Conservation (phyloP, 2,113 vertebrate species). For the Corythoichthys haematopterus region DNA sequence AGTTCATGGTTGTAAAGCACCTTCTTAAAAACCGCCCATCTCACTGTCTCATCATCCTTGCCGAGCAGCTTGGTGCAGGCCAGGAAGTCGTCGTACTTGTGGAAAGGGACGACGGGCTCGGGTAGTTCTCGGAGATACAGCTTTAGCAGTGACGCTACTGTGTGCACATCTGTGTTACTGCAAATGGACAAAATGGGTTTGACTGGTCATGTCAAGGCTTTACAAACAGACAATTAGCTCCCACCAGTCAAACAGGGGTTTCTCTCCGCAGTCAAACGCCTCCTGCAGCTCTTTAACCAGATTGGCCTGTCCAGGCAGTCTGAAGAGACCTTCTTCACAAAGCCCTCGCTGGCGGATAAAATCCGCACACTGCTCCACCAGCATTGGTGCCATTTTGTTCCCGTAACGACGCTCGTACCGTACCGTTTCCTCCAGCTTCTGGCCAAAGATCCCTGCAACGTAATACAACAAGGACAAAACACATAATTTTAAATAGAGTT, state of each 20-base stretch:
- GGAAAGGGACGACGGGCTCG: constrained; percentile 89
- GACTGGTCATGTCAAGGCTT: background rate
- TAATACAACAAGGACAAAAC: background rate
- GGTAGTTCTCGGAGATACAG: constrained; percentile 94
- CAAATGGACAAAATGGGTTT: constrained; percentile 14
- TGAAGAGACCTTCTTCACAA: constrained; percentile 90
- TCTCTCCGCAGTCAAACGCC: constrained; percentile 95
- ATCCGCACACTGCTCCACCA: constrained; percentile 95
- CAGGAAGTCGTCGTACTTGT: constrained; percentile 90
- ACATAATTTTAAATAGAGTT: no score
- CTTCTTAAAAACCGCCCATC: constrained; percentile 21
- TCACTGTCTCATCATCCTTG: constrained; percentile 88
- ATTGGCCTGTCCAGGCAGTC: constrained; percentile 91
- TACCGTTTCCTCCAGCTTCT: constrained; percentile 94
- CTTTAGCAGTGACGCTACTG: constrained; percentile 92
- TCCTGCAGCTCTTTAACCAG: constrained; percentile 97
- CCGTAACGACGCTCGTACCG: constrained; percentile 88
- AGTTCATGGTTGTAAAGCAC: background rate
- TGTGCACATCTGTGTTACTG: constrained; percentile 96
- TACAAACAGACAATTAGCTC: background rate
- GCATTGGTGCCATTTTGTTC: constrained; percentile 85
- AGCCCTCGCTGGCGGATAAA: constrained; percentile 91
- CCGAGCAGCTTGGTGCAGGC: constrained; percentile 84
- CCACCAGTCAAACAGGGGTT: constrained; percentile 92
- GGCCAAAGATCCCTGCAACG: constrained; percentile 89